Percentiles rank a stretch among this genome's conserved stretches.
phyloP scores from a whole-genome alignment of 2,888 invertebrate species.

The Tromatobia lineatoria region DNA sequence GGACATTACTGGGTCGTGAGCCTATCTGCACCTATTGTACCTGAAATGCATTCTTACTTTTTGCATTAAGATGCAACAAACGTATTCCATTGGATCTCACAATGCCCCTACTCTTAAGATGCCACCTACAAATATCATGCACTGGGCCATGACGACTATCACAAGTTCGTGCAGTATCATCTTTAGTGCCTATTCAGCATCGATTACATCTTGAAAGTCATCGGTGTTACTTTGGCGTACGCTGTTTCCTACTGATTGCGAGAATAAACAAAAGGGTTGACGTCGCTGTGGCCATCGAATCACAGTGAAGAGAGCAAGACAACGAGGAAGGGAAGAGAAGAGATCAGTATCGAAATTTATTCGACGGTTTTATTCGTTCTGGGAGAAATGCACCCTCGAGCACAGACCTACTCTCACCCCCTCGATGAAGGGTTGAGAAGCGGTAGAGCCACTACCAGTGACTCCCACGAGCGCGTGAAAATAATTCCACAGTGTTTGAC shows the following conservation, averaged over 20 bases:
- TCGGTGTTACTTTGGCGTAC: conserved; percentile 31
- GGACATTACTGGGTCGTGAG: too few relatives aligned
- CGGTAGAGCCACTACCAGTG: conserved; percentile 56
- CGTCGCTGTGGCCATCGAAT: conserved; percentile 33
- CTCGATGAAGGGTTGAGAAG: conserved; percentile 72
- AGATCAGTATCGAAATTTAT: conserved; percentile 85
- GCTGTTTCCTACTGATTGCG: conserved; percentile 45
- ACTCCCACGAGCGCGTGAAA: conserved; percentile 76
- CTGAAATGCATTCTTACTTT: too few relatives aligned
- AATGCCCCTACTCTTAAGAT: background rate
- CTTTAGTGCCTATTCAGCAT: conserved; percentile 52
- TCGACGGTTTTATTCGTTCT: conserved; percentile 81
- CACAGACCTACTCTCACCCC: conserved; percentile 55
- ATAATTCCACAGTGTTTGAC: conserved; percentile 84
- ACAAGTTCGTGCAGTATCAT: conserved; percentile 1
- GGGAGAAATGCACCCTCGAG: conserved; percentile 58
- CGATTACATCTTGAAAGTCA: conserved; percentile 59
- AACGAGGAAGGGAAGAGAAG: conserved; percentile 52
- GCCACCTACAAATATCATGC: conserved; percentile 10
- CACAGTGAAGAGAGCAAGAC: conserved; percentile 41
- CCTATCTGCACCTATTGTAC: background rate
- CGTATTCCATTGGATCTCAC: background rate
- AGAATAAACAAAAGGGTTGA: conserved; percentile 63
- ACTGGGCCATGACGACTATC: background rate
- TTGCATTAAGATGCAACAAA: too few relatives aligned